A percentile compares a stretch with the other conserved stretches of the same genome.
phyloP scores from a whole-genome alignment of 2,113 vertebrate species.

The Etheostoma spectabile region DNA sequence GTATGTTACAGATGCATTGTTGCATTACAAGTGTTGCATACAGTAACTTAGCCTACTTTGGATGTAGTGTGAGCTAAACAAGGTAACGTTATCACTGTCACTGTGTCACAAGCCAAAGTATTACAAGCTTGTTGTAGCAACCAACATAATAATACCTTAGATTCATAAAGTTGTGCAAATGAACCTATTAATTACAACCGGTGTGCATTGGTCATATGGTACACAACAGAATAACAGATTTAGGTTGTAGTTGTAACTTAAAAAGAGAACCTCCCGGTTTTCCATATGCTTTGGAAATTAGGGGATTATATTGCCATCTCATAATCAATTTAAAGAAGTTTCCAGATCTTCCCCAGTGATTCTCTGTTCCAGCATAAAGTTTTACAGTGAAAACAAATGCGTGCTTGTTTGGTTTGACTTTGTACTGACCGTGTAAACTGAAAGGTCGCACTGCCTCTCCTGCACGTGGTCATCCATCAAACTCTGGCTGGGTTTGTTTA shows the following conservation, averaged over 20 bases:
- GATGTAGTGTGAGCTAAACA: no score
- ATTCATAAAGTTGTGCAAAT: no score
- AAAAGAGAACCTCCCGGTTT: background rate
- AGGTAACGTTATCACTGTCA: no score
- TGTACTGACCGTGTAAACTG: background rate
- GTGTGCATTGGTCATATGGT: background rate
- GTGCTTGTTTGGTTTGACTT: conserved; percentile 21
- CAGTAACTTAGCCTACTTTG: no score
- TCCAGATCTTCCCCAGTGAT: background rate
- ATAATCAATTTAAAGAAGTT: background rate
- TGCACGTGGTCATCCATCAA: conserved; percentile 56
- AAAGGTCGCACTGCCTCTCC: conserved; percentile 19
- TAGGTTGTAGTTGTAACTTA: background rate
- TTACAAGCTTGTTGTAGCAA: no score
- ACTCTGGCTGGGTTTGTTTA: conserved; percentile 41
- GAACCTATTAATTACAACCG: background rate
- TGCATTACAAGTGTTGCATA: no score
- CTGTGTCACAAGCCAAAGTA: no score
- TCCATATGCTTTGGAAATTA: background rate
- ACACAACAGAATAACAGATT: background rate
- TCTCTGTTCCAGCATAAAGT: background rate
- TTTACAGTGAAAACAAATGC: conserved; percentile 7
- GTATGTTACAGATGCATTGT: no score
- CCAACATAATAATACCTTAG: no score
- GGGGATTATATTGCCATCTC: background rate